phyloP scores from a whole-genome alignment of 2,888 invertebrate species.

The Apotomis betuletana region DNA sequence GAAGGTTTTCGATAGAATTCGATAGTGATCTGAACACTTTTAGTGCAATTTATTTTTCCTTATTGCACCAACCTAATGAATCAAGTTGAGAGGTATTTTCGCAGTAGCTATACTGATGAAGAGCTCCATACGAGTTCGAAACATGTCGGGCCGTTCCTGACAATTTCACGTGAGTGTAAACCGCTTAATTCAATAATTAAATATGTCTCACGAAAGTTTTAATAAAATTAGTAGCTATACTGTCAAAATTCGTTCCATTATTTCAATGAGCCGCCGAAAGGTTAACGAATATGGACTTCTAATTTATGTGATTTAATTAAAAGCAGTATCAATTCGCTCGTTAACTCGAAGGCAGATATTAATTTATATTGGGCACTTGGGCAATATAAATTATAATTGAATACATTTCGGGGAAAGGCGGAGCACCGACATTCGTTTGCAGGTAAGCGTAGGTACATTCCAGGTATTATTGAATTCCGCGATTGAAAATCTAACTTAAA shows the following conservation, averaged over 20 bases:
- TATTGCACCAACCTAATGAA: too few species aligned
- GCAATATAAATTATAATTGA: slow-evolving; percentile 25
- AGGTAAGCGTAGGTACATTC: slow-evolving; percentile 46
- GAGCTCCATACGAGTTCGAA: too few species aligned
- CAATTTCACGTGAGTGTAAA: too few species aligned
- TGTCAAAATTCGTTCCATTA: neutral
- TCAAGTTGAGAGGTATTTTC: too few species aligned
- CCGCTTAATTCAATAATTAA: too few species aligned
- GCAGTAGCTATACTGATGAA: too few species aligned
- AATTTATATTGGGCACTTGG: slow-evolving; percentile 30
- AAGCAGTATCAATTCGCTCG: slow-evolving; percentile 22
- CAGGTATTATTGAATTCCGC: slow-evolving; percentile 65
- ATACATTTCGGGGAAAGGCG: slow-evolving; percentile 9
- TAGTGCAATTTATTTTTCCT: too few species aligned
- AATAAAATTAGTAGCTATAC: too few species aligned
- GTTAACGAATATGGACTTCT: neutral
- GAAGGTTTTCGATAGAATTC: too few species aligned
- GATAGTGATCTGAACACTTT: too few species aligned
- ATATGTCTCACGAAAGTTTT: too few species aligned
- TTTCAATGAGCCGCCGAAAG: neutral
- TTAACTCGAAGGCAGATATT: slow-evolving; percentile 25
- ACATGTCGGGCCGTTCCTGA: too few species aligned
- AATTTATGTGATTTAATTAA: slow-evolving; percentile 29
- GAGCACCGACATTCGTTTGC: slow-evolving; percentile 24
- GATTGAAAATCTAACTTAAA: slow-evolving; percentile 74